These are phyloP conservation scores for Passer montanus DNA, from an alignment of 2,113 vertebrate species.

Conservation along the genomic window DNA sequence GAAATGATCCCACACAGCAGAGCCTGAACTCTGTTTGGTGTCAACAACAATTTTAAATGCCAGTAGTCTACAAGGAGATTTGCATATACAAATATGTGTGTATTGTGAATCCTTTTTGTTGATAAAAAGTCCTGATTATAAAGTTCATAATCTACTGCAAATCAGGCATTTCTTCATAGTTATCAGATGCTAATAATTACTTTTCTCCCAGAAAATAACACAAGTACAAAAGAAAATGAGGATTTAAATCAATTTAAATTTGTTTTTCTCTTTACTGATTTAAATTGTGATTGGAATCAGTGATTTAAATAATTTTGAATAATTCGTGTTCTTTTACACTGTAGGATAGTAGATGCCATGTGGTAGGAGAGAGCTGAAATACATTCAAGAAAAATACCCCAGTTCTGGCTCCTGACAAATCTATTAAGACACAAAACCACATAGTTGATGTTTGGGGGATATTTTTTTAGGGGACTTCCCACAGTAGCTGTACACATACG, in stretches of 20 bases:
- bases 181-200: conserved; percentile 45
- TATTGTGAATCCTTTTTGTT: conserved; percentile 29
- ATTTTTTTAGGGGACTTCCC: not conserved
- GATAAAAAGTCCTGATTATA: conserved; percentile 20
- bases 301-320: conserved; percentile 53
- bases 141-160: conserved; percentile 28
- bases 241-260: conserved; percentile 45
- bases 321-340: not conserved
- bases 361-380: not conserved
- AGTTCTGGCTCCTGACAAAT: conserved; percentile 1
- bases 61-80: conserved; percentile 15
- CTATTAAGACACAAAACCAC: not conserved
- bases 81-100: conserved; percentile 23
- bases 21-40: conserved; percentile 48
- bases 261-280: conserved; percentile 44
- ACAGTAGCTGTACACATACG: rapidly evolving
- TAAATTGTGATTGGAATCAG: conserved; percentile 47
- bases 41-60: conserved; percentile 26
- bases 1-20: conserved; percentile 11
- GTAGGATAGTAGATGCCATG: not conserved
- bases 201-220: conserved; percentile 30
- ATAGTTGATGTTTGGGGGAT: not conserved
- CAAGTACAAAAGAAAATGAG: conserved; percentile 32
- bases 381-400: not conserved
- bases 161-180: conserved; percentile 26